phyloP scores from a whole-genome alignment of 2,797 vertebrate genomes.

The Sebastes umbrosus region DNA sequence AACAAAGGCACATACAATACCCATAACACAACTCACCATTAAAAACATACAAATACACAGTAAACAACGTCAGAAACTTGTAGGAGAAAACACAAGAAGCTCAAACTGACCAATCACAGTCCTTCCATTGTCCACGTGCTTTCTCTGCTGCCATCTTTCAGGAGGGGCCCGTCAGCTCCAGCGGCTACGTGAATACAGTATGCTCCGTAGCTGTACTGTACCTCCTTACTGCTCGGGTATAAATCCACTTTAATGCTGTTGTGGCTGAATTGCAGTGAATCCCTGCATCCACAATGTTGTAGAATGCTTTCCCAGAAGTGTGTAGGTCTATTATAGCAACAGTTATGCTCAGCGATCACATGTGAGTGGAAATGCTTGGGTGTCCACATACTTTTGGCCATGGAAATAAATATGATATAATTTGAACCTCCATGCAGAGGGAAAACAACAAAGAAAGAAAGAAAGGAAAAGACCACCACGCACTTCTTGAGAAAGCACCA shows the following conservation, averaged over 20 bases:
- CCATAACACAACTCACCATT: neutral
- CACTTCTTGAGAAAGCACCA: neutral
- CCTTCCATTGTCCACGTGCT: neutral
- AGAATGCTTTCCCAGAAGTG: neutral
- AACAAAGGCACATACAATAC: neutral
- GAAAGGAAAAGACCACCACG: neutral
- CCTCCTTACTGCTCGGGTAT: neutral
- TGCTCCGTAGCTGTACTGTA: neutral
- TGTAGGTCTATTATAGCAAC: neutral
- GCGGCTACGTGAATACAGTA: neutral
- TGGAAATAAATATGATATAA: neutral
- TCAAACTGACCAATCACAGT: neutral
- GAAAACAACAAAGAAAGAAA: neutral
- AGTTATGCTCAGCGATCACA: neutral
- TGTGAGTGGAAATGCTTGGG: neutral
- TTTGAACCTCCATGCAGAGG: neutral
- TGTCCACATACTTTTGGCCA: conserved; percentile 26
- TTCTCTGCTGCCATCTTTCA: neutral
- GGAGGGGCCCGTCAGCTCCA: too few relatives aligned
- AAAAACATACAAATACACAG: neutral
- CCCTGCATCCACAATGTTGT: neutral
- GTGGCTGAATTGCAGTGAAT: conserved; percentile 1
- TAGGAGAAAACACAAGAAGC: neutral
- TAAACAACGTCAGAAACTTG: neutral
- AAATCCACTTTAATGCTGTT: neutral